Evolutionary conservation across 2,888 invertebrate species (phyloP), one percentile per base, ranked within the genome.

Genomic region (Parnassius orleans): DNA sequence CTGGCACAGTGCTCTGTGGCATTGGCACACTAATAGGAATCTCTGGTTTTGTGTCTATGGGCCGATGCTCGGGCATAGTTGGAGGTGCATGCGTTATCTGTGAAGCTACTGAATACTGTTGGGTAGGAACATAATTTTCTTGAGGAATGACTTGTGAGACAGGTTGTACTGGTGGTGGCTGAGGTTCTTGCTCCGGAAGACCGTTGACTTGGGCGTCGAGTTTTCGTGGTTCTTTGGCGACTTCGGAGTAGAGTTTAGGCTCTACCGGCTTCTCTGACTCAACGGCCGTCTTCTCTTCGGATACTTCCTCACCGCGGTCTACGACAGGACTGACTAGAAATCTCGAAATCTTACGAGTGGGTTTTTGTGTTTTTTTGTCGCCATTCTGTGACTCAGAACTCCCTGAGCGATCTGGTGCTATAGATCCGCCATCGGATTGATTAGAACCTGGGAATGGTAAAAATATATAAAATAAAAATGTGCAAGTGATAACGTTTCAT

Each of bases 251-350:
- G 3, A 72, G 65, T 15, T 67, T 69, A 52, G 64, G 59, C 53
- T 68, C 65, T 11, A 78, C 78, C 24, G 78, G 74, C 9, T 60
- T 63, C 24, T 55, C 62, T 12, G 53, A 15, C 42, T 65, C 59
- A 19, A 41, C 46, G 56, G 33, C 15, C 19, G 46, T 53, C 53
- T 54, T 63, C 51, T 63, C 58, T 14, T 61, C 61, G 48, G 60
- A 46, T 2, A 75, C 78, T 63, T 82, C 79, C 66, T 84, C 87
- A 51, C 81, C 83, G 88, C 93, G 75, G 69, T 94, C 94, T 44
- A 95, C 92, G 1, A 96, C 96, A 24, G 96, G 96, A 81, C 96
- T 96, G 71, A 96, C 96, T 79, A 96, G 93, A 86, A 96, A 96
- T 63, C 96, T 90, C 43, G 96, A 96, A 72, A 96, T 95, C 81